A percentile compares a stretch with the other conserved stretches of the same genome.
Conservation (phyloP, 2,113 vertebrate species). For the Poeciliopsis retropinna region DNA sequence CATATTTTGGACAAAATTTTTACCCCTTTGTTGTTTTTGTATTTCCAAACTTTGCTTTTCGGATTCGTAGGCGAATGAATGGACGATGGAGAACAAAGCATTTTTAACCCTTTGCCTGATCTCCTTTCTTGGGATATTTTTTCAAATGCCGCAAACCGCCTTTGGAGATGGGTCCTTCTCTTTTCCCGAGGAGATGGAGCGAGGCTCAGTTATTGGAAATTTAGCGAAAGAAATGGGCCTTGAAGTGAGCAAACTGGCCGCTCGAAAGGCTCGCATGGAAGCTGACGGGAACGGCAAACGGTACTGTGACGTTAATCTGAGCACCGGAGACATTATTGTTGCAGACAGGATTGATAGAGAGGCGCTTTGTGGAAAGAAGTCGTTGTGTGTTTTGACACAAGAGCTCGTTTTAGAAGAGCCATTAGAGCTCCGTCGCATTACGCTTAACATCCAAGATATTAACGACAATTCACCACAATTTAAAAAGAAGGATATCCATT, state of each 20-base stretch:
- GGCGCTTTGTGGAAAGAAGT: slow-evolving; percentile 53
- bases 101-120: too few relatives aligned
- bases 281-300: slow-evolving; percentile 14
- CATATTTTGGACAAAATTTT: too few relatives aligned
- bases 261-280: slow-evolving; percentile 65
- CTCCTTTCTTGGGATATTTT: too few relatives aligned
- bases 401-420: slow-evolving; percentile 69
- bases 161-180: slow-evolving; percentile 72
- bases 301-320: slow-evolving; percentile 54
- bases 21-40: too few relatives aligned
- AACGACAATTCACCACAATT: slow-evolving; percentile 74
- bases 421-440: slow-evolving; percentile 64
- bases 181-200: slow-evolving; percentile 75
- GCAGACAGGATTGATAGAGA: slow-evolving; percentile 66
- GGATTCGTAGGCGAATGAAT: too few relatives aligned
- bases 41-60: too few relatives aligned
- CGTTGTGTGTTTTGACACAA: slow-evolving; percentile 52
- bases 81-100: too few relatives aligned
- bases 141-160: slow-evolving; percentile 3
- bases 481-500: slow-evolving; percentile 51
- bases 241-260: slow-evolving; percentile 60
- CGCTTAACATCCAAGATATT: slow-evolving; percentile 67
- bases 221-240: slow-evolving; percentile 78
- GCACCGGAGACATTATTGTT: slow-evolving; percentile 50
- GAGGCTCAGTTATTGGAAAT: slow-evolving; percentile 75